Base-by-base conservation (phyloP, 2,113 vertebrate genomes). In the Sinocyclocheilus anophthalmus region DNA sequence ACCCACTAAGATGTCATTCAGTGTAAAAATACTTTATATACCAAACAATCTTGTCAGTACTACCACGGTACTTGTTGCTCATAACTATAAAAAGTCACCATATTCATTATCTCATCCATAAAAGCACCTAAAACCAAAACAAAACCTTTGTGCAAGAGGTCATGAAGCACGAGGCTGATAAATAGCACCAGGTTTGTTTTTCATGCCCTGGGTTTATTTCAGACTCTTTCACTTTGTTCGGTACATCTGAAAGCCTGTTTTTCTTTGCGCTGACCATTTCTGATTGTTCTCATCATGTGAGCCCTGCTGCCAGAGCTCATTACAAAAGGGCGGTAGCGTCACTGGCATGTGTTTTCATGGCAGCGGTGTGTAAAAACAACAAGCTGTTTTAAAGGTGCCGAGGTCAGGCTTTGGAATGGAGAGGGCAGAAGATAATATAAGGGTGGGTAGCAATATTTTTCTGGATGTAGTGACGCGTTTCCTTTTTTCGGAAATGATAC, bases 301-400 rank as follows among this genome's bases (percentile, higher is more conserved):
- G 87, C 87, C 57, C 79, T 81, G 89, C 87, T 20, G 55, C 55
- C 55, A 57, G 55, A 22, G 55, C 55, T 65, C 75, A 87, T 77
- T 33, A 89, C 84, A 90, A 84, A 81, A 88, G 84, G 85, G 88
- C 81, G 77, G 86, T 2, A 55, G 88, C 86, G 42, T 88, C 14
- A 8, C 89, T 87, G 90, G 73, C 86, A 76, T 90, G 90, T 90
- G 88, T 89, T 91, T 90, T 91, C 84, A 90, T 37, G 61, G 80
- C 26, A n/a, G 76, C 39, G 33, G 75, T 2, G 5, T 18, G 61
- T 89, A 90, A 88, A 12, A 88, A 84, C 90, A 93, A 92, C 92
- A 89, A 14, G 14, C n/a, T 33, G 63, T 30, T 83, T 5, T 16
- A 65, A 50, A 48, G 18, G 26, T 77, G 72, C 83, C n/a, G 57